Evolutionary conservation across 2,888 invertebrate species (phyloP).

Genomic region (Aspidiotus destructor): DNA sequence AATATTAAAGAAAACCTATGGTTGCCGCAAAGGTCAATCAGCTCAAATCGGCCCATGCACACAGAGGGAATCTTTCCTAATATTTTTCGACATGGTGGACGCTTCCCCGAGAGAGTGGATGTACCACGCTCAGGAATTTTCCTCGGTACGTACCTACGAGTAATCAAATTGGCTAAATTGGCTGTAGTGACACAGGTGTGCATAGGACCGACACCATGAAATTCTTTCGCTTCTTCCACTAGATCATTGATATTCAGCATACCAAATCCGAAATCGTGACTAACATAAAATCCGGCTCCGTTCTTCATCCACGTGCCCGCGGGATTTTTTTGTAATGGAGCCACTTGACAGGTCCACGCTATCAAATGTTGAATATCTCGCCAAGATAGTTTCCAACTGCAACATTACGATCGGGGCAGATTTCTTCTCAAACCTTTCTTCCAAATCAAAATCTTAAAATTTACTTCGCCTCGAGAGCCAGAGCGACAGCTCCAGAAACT

Average conservation of each 20-base stretch:
- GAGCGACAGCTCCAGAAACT: constrained; percentile 81
- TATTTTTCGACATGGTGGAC: too few species aligned
- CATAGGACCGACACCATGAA: constrained; percentile 61
- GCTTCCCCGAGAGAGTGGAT: too few species aligned
- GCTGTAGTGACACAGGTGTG: constrained; percentile 43
- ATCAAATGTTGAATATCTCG: constrained; percentile 83
- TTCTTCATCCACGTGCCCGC: constrained; percentile 59
- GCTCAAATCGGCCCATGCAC: too few species aligned
- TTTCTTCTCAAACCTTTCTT: too few species aligned
- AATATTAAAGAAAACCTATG: too few species aligned
- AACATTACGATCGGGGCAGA: too few species aligned
- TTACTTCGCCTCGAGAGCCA: constrained; percentile 80
- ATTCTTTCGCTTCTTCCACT: constrained; percentile 59
- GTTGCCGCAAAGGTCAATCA: too few species aligned
- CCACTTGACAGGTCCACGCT: constrained; percentile 71
- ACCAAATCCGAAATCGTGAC: constrained; percentile 78
- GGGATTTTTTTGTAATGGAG: constrained; percentile 53
- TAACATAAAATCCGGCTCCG: constrained; percentile 69
- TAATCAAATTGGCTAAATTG: too few species aligned
- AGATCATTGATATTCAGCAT: constrained; percentile 71
- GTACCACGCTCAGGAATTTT: too few species aligned
- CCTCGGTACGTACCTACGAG: too few species aligned
- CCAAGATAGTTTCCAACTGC: constrained; percentile 73
- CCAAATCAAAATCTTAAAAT: constrained; percentile 37
- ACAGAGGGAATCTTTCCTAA: too few species aligned